Evolutionary conservation across 2,888 invertebrate genomes (phyloP).

Genomic region (Pristionchus exspectatus): DNA sequence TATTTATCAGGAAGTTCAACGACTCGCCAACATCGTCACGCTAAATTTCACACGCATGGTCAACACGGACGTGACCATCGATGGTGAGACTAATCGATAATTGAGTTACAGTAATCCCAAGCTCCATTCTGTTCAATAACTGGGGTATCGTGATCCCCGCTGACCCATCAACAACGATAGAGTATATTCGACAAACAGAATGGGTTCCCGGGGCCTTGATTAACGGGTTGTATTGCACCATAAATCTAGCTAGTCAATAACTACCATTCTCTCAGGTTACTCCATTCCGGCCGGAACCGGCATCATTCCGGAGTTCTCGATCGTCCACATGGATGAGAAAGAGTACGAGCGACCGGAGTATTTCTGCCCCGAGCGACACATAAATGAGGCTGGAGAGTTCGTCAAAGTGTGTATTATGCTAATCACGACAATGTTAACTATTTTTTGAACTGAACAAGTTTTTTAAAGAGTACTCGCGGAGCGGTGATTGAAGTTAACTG

Average conservation of each 20-base stretch:
- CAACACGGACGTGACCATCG: not conserved
- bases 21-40: not conserved
- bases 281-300: not conserved
- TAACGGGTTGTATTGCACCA: too few species aligned
- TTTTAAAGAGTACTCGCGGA: too few species aligned
- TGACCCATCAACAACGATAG: too few species aligned
- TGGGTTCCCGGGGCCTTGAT: too few species aligned
- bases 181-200: too few species aligned
- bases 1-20: slow-evolving; percentile 24
- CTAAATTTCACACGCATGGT: slow-evolving; percentile 1
- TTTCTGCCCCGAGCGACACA: slow-evolving; percentile 41
- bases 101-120: too few species aligned
- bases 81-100: not conserved
- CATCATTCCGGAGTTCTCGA: slow-evolving; percentile 1
- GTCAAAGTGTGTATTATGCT: not conserved
- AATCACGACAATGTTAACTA: not conserved
- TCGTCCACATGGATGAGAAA: not conserved
- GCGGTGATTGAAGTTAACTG: too few species aligned
- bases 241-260: too few species aligned
- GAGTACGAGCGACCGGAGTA: slow-evolving; percentile 27
- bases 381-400: not conserved
- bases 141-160: too few species aligned
- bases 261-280: slow-evolving; percentile 14
- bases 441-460: not conserved
- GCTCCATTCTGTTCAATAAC: too few species aligned